These are phyloP conservation scores for Hypocryptadius cinnamomeus DNA, from an alignment of 2,113 vertebrate species.

Conservation along the genomic window DNA sequence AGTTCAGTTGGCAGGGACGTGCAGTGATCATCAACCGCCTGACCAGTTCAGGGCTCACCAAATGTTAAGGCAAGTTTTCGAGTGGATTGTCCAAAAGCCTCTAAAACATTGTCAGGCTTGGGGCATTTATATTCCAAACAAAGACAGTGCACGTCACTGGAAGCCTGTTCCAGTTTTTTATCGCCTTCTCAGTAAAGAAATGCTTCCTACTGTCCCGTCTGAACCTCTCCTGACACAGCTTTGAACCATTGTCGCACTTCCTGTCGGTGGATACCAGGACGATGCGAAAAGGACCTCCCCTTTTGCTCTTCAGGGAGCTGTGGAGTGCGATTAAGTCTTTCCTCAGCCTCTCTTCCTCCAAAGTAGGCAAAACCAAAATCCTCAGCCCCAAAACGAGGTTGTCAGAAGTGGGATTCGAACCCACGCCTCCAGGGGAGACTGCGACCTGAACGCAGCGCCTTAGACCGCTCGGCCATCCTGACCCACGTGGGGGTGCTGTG, in stretches of 20 bases:
- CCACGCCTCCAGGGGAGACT: slow-evolving; percentile 72
- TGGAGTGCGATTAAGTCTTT: fast-evolving
- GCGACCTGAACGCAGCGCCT: slow-evolving; percentile 76
- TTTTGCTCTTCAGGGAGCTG: background rate
- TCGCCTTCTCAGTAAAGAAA: background rate
- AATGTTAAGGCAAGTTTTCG: background rate
- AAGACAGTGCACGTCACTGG: no score
- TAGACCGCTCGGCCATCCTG: slow-evolving; percentile 78
- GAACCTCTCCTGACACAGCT: fast-evolving
- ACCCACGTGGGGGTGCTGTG: fast-evolving
- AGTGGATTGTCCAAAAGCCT: background rate
- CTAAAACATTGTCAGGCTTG: background rate
- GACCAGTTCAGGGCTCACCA: background rate
- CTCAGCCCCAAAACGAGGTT: fast-evolving
- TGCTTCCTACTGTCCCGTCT: fast-evolving
- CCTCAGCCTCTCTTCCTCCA: fast-evolving
- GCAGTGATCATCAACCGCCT: background rate
- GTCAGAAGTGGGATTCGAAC: slow-evolving; percentile 64
- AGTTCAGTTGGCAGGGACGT: background rate
- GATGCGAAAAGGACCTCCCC: no score
- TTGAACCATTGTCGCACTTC: fast-evolving
- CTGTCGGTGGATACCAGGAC: fast-evolving
- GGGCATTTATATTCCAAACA: no score
- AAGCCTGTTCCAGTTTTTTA: background rate
- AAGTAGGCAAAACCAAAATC: fast-evolving